Conservation (phyloP, 2,888 invertebrate species). For the Orthosia gracilis region DNA sequence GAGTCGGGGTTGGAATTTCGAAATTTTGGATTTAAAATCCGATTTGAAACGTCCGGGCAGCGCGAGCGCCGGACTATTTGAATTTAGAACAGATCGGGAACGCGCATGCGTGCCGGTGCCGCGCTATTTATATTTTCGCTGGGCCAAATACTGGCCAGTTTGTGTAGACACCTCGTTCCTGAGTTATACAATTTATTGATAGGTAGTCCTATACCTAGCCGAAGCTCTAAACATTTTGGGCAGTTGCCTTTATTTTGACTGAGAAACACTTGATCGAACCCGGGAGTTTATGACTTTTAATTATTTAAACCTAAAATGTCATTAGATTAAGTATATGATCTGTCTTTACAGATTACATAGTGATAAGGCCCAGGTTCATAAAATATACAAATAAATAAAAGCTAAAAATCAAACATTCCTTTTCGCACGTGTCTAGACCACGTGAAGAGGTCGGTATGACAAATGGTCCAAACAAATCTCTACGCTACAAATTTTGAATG, state of each 20-base stretch:
- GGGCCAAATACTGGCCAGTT: slow-evolving; percentile 76
- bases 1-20: slow-evolving; percentile 75
- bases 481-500: background rate
- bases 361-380: background rate
- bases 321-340: slow-evolving; percentile 13
- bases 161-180: slow-evolving; percentile 65
- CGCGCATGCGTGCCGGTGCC: slow-evolving; percentile 75
- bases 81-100: slow-evolving; percentile 82
- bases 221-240: slow-evolving; percentile 68
- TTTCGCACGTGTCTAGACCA: slow-evolving; percentile 1
- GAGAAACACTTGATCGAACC: slow-evolving; percentile 73
- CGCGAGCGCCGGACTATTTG: slow-evolving; percentile 83
- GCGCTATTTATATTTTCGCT: slow-evolving; percentile 85
- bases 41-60: slow-evolving; percentile 81
- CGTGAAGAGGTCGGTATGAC: slow-evolving; percentile 18
- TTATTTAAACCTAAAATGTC: slow-evolving; percentile 42
- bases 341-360: background rate
- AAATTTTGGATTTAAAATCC: slow-evolving; percentile 72
- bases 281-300: slow-evolving; percentile 62
- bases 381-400: background rate
- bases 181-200: slow-evolving; percentile 44
- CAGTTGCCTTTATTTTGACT: slow-evolving; percentile 73
- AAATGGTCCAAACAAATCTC: slow-evolving; percentile 35
- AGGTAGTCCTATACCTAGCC: slow-evolving; percentile 50
- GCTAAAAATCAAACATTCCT: background rate